Evolutionary conservation across 2,797 vertebrate species (phyloP), one percentile per base, ranked within the genome.

Genomic region (Sebastes melanostomus): DNA sequence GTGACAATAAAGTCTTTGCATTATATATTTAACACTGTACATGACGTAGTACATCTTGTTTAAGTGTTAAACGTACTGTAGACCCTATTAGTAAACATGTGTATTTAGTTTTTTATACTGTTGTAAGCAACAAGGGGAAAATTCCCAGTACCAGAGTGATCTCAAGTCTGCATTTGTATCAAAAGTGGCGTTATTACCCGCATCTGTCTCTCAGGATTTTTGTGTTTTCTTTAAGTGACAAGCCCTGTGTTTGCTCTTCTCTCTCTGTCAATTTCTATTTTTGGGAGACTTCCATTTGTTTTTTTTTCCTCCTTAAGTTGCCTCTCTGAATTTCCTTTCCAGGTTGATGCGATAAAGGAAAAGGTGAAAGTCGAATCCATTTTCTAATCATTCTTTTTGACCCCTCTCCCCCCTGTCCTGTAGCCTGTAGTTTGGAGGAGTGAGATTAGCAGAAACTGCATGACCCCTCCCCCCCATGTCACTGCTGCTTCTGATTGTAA

Each of bases 281-380:
- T 89, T 84, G 84, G 96, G 95, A 96, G 89, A 94, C 87, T 97
- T 93, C 77, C 82, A 75, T 95, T 94, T 86, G 89, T 88, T 94
- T 93, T 92, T 89, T 93, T 94, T 95, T 92, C 94, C 91, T 97
- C 97, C 96, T 94, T 98, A 99, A 99, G 98, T 98, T 99, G 95
- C 96, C 89, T 95, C 93, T 96, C 95, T 96, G 95, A 95, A 96
- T 96, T 96, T 96, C 93, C 95, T 94, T 96, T 96, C 96, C 98
- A 99, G 98, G 98, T 99, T 98, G 98, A 99, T 99, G 97, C 98
- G 97, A 98, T 99, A 98, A 99, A 99, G 97, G 98, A 99, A 99
- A 99, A 99, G 98, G 98, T 99, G 98, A 99, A 98, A 97, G 97
- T 98, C 96, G 96, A 97, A 97, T 98, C 97, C 97, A 94, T 95